Base-by-base conservation (phyloP, 2,113 vertebrate genomes). In the Nothoprocta perdicaria region DNA sequence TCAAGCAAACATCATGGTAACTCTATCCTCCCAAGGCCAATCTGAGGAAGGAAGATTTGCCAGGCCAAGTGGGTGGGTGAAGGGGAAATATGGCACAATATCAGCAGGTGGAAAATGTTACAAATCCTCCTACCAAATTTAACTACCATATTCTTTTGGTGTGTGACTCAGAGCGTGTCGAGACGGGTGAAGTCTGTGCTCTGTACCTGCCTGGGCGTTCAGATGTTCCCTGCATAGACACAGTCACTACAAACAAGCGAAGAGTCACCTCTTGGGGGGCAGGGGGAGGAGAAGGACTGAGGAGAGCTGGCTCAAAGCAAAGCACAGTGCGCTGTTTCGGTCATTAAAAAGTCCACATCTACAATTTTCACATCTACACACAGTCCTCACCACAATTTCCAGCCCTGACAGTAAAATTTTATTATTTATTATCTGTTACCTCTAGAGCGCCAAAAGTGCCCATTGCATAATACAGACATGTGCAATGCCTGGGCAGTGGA, bases 101-200 rank as follows among this genome's bases (percentile, higher is more conserved):
- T 81, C 94, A 93, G 79, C 73, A 96, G 87, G 74, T 92, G 95
- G 96, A 96, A 96, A 96, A 95, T 92, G 73, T 96, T 96, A 96
- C 96, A 91, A 88, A 78, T 93, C 87, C 95, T 94, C 92, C 91
- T 94, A 93, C 95, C 94, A 96, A 95, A 94, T 87, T 96, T 95
- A 96, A 93, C 92, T 66, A 94, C 48, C 58, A 84, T 94, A 93
- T 89, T 95, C 89, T 96, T 92, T 83, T 89, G 61, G 89, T 78
- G 68, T 69, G 89, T 96, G 96, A 96, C 91, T 96, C 96, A 96
- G 89, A 93, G 76, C 29, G 35, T 61, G 69, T 89, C 4, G 14
- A 93, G 91, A 95, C 9, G 21, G 84, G 52, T 78, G 69, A 91
- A 92, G 92, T 68, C 87, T 91, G 79, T 78, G 53, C 87, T 80